These are phyloP conservation scores for Rhopalosiphum nymphaeae DNA, from an alignment of 2,888 invertebrate species.

Conservation along the genomic window DNA sequence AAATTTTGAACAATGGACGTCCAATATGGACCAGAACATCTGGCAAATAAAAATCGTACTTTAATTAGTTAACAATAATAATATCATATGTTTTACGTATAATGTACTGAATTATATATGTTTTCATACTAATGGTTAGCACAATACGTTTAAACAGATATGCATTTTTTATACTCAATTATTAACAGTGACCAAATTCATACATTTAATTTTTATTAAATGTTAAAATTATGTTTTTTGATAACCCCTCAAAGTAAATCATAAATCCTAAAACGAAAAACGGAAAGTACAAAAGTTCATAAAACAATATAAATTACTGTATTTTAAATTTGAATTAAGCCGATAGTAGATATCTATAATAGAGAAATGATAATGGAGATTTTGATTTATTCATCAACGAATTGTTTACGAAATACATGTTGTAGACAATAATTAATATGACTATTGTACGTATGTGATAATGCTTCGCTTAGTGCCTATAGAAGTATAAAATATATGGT, in stretches of 20 bases:
- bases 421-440: not conserved
- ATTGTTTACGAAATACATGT: not conserved
- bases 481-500: not conserved
- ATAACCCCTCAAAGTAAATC: not conserved
- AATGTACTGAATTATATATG: not conserved
- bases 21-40: not conserved
- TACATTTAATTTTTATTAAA: not conserved
- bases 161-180: not conserved
- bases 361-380: not conserved
- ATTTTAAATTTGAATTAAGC: not conserved
- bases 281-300: not conserved
- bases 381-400: not conserved
- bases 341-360: not conserved
- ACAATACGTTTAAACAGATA: not conserved
- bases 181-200: not conserved
- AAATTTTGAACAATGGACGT: not conserved
- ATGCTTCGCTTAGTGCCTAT: not conserved
- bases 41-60: not conserved
- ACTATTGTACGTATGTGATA: not conserved
- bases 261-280: not conserved
- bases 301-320: not conserved
- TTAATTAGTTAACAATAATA: not conserved
- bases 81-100: not conserved
- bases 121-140: not conserved
- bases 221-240: not conserved